phyloP scores from a whole-genome alignment of 2,113 vertebrate genomes.

The Tursiops truncatus region DNA sequence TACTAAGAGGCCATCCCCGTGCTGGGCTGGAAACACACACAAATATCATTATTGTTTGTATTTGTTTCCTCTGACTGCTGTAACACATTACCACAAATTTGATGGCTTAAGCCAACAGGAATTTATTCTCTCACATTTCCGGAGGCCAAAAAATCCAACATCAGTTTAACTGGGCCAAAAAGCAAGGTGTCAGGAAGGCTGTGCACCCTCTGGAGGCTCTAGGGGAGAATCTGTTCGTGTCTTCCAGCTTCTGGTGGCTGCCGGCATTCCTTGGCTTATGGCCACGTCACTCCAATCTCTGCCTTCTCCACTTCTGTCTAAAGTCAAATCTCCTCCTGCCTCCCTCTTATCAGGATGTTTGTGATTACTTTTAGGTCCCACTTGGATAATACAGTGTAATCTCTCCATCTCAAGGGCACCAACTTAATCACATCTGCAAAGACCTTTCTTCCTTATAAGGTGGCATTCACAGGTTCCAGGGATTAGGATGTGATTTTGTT shows the following conservation, averaged over 20 bases:
- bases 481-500: not conserved
- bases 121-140: not conserved
- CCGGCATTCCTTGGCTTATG: not conserved
- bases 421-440: not conserved
- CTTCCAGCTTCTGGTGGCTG: not conserved
- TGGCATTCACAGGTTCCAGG: not conserved
- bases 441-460: not conserved
- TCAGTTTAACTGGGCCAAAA: not conserved
- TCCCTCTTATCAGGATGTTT: not conserved
- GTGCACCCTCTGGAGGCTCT: not conserved
- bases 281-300: not conserved
- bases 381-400: not conserved
- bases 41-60: not conserved
- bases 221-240: not conserved
- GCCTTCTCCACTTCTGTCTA: not conserved
- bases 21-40: not conserved
- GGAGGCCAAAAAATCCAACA: not conserved
- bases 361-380: not conserved
- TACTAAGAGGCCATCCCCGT: not conserved
- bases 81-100: not conserved
- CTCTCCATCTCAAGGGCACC: not conserved
- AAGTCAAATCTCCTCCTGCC: not conserved
- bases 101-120: not conserved
- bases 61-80: not conserved
- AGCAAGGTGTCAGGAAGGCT: not conserved